These are phyloP conservation scores for Xenus cinereus DNA, from an alignment of 2,113 vertebrate genomes.

Conservation along the genomic window DNA sequence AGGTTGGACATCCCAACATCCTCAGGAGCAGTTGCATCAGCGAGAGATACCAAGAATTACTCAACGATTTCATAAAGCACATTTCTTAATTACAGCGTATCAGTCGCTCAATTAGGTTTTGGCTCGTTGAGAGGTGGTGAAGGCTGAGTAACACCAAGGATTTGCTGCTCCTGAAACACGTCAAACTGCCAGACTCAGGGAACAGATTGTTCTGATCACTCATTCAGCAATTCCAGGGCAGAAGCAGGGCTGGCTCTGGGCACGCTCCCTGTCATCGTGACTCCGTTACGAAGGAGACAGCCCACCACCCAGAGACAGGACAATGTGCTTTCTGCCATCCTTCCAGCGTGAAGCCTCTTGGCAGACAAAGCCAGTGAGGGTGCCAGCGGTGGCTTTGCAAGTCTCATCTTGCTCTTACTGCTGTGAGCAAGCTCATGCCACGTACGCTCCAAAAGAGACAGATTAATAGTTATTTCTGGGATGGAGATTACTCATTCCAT, in stretches of 20 bases:
- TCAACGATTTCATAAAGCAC: background rate
- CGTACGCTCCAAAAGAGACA: background rate
- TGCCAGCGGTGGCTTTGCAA: background rate
- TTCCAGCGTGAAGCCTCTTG: background rate
- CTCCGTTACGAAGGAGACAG: background rate
- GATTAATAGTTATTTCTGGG: background rate
- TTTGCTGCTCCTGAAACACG: background rate
- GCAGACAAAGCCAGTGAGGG: background rate
- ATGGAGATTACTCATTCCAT: background rate
- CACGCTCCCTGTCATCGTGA: background rate
- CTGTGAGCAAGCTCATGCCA: background rate
- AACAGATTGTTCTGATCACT: background rate
- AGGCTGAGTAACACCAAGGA: background rate
- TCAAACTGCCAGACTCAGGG: background rate
- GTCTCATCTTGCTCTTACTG: background rate
- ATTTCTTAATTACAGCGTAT: background rate
- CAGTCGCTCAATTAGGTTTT: background rate
- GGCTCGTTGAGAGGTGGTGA: background rate
- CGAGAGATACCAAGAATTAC: background rate
- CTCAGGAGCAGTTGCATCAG: background rate
- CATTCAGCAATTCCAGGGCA: background rate
- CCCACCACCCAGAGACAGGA: background rate
- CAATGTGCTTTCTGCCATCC: constrained; percentile 22
- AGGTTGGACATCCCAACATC: background rate
- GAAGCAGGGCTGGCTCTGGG: background rate